Percentiles rank a stretch among this genome's conserved stretches.
Conservation (phyloP, 2,888 invertebrate species). For the Seira musarum region DNA sequence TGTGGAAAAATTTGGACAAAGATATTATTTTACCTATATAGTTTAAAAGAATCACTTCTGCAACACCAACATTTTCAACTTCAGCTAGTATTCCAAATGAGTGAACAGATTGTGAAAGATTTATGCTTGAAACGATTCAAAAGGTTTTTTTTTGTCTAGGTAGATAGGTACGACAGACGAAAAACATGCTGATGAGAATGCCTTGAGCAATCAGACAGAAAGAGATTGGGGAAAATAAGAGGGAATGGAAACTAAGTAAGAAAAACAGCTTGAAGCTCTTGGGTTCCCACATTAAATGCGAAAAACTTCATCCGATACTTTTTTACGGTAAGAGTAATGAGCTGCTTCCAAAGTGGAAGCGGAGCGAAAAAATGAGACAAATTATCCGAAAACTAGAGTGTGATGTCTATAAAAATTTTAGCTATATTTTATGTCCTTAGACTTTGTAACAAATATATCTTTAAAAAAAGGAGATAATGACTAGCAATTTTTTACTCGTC, state of each 20-base stretch:
- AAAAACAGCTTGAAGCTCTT: neutral
- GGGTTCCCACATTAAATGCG: neutral
- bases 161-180: neutral
- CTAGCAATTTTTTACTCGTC: too few relatives aligned
- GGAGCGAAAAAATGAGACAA: slow-evolving; percentile 58
- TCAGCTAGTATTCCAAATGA: slow-evolving; percentile 45
- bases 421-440: too few relatives aligned
- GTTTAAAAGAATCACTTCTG: neutral
- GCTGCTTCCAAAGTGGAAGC: slow-evolving; percentile 58
- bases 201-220: slow-evolving; percentile 45
- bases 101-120: slow-evolving; percentile 56
- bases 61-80: slow-evolving; percentile 14
- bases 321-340: slow-evolving; percentile 49
- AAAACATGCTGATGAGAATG: slow-evolving; percentile 19
- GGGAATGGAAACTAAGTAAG: neutral
- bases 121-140: slow-evolving; percentile 47
- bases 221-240: slow-evolving; percentile 11
- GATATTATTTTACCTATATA: neutral
- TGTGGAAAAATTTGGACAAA: too few relatives aligned
- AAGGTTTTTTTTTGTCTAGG: slow-evolving; percentile 12
- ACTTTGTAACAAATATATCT: too few relatives aligned
- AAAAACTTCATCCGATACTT: slow-evolving; percentile 13
- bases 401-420: slow-evolving; percentile 53
- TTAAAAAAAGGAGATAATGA: too few relatives aligned
- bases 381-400: slow-evolving; percentile 58